These are phyloP conservation scores for Amiota minor DNA, from an alignment of 2,888 invertebrate genomes.

Conservation along the genomic window DNA sequence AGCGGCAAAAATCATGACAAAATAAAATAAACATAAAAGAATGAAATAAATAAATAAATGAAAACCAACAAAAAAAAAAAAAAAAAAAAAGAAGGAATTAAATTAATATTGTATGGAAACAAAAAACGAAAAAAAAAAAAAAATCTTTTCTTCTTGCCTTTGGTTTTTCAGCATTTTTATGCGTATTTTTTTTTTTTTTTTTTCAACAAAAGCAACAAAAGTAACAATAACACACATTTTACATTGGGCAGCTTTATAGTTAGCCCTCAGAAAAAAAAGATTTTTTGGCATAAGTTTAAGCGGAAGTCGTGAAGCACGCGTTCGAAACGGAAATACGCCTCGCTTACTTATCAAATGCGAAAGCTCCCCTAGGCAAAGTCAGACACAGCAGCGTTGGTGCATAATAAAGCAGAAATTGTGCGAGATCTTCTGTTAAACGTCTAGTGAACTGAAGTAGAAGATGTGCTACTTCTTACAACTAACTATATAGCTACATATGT, in stretches of 20 bases:
- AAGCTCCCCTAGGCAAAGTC: constrained; percentile 69
- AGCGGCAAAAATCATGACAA: background rate
- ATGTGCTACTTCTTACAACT: no score
- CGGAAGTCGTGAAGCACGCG: constrained; percentile 20
- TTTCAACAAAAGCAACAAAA: background rate
- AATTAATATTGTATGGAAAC: constrained; percentile 9
- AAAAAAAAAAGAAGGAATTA: constrained; percentile 1
- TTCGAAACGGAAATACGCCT: constrained; percentile 74
- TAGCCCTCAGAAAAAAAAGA: no score
- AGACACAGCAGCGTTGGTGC: no score
- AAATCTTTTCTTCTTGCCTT: background rate
- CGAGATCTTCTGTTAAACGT: no score
- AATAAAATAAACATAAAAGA: background rate
- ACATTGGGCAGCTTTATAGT: background rate
- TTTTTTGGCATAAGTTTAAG: background rate
- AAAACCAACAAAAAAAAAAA: constrained; percentile 1
- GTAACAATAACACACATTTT: background rate
- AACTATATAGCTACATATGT: no score
- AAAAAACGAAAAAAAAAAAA: constrained; percentile 9
- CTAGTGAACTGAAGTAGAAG: no score
- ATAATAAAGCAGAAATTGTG: no score
- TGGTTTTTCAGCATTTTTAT: constrained; percentile 3
- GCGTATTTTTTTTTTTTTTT: no score
- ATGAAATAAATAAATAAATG: constrained; percentile 3
- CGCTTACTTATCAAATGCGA: constrained; percentile 76